Evolutionary conservation across 2,113 vertebrate species (phyloP).

Genomic region (Upupa epops): DNA sequence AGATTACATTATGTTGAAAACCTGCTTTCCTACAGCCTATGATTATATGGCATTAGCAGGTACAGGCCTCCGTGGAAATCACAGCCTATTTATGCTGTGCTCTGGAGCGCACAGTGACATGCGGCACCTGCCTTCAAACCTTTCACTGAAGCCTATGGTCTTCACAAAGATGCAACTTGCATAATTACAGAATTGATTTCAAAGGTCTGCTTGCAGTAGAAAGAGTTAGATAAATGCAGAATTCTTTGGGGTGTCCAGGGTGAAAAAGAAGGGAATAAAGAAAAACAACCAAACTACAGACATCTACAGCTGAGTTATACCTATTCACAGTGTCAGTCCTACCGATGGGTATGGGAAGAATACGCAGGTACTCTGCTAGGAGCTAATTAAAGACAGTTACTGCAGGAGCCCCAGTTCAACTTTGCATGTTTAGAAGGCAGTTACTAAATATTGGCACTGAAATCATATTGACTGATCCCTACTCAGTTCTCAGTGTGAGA

Average conservation of each 20-base stretch:
- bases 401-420: not conserved
- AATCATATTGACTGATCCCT: not conserved
- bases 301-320: not conserved
- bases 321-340: not conserved
- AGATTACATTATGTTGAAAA: not conserved
- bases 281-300: not conserved
- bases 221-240: not conserved
- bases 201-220: not conserved
- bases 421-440: accelerated
- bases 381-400: not conserved
- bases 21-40: not conserved
- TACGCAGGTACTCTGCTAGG: not conserved
- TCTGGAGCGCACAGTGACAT: not conserved
- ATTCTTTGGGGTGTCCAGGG: not conserved
- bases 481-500: not conserved
- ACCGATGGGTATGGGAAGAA: not conserved
- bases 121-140: not conserved
- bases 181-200: constrained; percentile 16
- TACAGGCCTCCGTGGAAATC: not conserved
- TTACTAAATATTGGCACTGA: not conserved
- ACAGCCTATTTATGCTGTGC: not conserved
- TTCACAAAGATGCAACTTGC: not conserved
- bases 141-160: not conserved
- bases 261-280: not conserved
- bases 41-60: not conserved